Evolutionary conservation across 1,140 invertebrate species (phyloP), one percentile per base, ranked within the genome.

Genomic region (Danaus melanippus): DNA sequence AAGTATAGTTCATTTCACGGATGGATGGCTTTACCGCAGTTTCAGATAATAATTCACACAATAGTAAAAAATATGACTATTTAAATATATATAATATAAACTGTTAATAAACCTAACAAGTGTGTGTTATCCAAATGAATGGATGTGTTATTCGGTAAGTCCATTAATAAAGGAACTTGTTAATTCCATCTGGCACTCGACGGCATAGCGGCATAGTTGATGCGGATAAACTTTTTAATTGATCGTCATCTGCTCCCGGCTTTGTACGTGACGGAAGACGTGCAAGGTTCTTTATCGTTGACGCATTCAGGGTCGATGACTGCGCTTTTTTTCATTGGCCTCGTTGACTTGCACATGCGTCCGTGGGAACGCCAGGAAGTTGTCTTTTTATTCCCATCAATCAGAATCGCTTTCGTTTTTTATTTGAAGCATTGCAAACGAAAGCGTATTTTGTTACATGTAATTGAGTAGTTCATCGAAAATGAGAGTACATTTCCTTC

Each of bases 151-250:
- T 60, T 54, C 44, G 39, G 11, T 46, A 4, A 17, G 47, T 41
- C 39, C 12, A 51, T 47, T 58, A 48, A 48, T 56, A 48, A 53
- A 54, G 44, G 12, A 60, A 60, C 58, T 60, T 60, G 49, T 60
- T 69, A 60, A 72, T 67, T 82, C 66, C 79, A 86, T 86, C 74
- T 83, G 80, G 76, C 71, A 65, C 71, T 74, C 73, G 71, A 69
- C 64, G 60, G 67, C 68, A 60, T 74, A 74, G 76, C 70, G 76
- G 79, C 74, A 77, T 81, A 82, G 75, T 78, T 83, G 79, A 84
- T 82, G 65, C 69, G 74, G 62, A 72, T 65, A 78, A 84, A 82
- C 78, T 86, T 84, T 86, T 84, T 86, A 84, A 86, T 84, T 83
- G 81, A 69, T 74, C 78, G 72, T 84, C 83, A 84, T 85, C 77